Evolutionary conservation across 2,888 invertebrate genomes (phyloP).

Genomic region (Thecophora atra): DNA sequence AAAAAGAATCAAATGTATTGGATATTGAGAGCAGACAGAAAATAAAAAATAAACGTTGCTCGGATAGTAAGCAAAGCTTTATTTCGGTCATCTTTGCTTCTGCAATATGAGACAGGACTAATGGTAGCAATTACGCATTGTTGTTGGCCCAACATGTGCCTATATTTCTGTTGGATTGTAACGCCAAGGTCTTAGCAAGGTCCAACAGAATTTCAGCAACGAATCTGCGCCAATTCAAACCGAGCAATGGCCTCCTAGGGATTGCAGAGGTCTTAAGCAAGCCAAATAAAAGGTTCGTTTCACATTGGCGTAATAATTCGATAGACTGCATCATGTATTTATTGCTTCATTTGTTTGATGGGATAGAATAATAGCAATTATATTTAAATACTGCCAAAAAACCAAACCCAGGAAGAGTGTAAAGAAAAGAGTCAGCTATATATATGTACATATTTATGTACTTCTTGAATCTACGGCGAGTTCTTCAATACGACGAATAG

Average conservation of each 20-base stretch:
- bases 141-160: constrained; percentile 50
- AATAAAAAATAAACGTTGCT: not conserved
- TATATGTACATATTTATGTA: too few relatives aligned
- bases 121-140: constrained; percentile 64
- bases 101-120: constrained; percentile 58
- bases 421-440: too few relatives aligned
- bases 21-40: not conserved
- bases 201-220: not conserved
- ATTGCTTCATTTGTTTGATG: not conserved
- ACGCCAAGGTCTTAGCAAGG: not conserved
- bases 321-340: not conserved
- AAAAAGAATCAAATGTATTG: not conserved
- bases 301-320: constrained; percentile 8
- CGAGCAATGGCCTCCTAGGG: not conserved
- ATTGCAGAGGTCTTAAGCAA: not conserved
- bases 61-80: not conserved
- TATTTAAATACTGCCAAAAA: not conserved
- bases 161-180: constrained; percentile 7
- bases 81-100: constrained; percentile 24
- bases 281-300: not conserved
- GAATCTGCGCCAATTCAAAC: not conserved
- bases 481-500: too few relatives aligned
- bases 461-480: too few relatives aligned
- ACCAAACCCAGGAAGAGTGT: too few relatives aligned
- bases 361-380: not conserved